Base-by-base conservation (phyloP, 92 coral and sea anemone species). In the Porites cylindrica region DNA sequence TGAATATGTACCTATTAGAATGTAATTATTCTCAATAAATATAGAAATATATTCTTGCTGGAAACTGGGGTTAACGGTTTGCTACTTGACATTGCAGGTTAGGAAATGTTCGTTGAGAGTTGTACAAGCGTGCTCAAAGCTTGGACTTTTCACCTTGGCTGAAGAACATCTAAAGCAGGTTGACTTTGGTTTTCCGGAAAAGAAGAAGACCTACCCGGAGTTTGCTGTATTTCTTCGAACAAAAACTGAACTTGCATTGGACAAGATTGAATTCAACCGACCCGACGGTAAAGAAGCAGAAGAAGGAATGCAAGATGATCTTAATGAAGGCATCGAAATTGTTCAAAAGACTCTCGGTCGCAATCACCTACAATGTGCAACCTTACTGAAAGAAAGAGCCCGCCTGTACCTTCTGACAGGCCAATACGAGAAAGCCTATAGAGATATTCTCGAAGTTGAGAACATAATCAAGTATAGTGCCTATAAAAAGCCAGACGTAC, bases 111-210 rank as follows among this genome's bases (percentile, higher is more conserved):
- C 47, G 8, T 60, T 69, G 2, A 51, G 73, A 64, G 64, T 80
- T 20, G 84, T 75, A 12, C 23, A 80, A 43, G 64, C 64, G 2
- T 80, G 64, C 84, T 66, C 62, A 10, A 69, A 80, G 63, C 6
- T 80, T 50, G 84, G 84, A 43, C 63, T 80, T 51, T 80, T 23
- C 66, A 38, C 20, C 13, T 0, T 3, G 61, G 84, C 84, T 0
- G 18, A 66, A 24, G 65, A 80, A 29, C 23, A 26, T 53, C 73
- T 80, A 61, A 69, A 16, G 20, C 26, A 66, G 32, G 76, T 69
- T 51, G 65, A 66, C 51, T 16, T 69, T 69, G 75, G 84, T 16
- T 65, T 80, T 24, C 73, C 73, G 23, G 0, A 20, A 7, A 43
- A 51, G 20, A 52, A 66, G 50, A 50, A 1, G 21, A 6, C 21